phyloP scores from a whole-genome alignment of 2,888 invertebrate genomes.

The Noctua janthe region DNA sequence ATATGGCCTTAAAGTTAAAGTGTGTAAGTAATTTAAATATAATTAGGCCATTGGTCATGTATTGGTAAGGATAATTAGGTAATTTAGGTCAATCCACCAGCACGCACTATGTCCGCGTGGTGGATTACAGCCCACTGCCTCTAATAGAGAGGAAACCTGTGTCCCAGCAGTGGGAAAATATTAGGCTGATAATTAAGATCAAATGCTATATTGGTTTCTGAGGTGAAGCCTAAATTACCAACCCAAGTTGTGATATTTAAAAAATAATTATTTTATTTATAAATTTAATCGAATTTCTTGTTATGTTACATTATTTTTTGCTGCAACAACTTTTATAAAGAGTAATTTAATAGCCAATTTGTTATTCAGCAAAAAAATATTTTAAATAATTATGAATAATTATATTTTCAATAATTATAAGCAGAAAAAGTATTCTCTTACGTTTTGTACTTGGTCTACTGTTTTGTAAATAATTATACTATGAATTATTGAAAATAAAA shows the following conservation, averaged over 20 bases:
- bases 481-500: constrained; percentile 53
- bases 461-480: constrained; percentile 66
- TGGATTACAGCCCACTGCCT: neutral
- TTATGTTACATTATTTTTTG: constrained; percentile 17
- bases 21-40: constrained; percentile 15
- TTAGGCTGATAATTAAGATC: constrained; percentile 12
- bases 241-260: constrained; percentile 64
- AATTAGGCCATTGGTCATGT: constrained; percentile 29
- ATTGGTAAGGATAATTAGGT: constrained; percentile 35
- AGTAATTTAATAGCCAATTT: constrained; percentile 1
- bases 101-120: neutral
- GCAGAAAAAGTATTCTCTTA: constrained; percentile 55
- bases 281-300: constrained; percentile 35
- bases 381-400: constrained; percentile 28
- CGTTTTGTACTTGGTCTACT: constrained; percentile 68
- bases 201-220: constrained; percentile 1
- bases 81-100: neutral
- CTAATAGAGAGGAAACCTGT: neutral
- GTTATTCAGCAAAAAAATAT: constrained; percentile 43
- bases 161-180: neutral
- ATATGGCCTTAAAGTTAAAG: constrained; percentile 2
- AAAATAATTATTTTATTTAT: constrained; percentile 50
- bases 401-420: constrained; percentile 45
- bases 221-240: constrained; percentile 39
- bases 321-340: neutral